Conservation (phyloP, 2,113 vertebrate genomes). For the Tragelaphus strepsiceros region DNA sequence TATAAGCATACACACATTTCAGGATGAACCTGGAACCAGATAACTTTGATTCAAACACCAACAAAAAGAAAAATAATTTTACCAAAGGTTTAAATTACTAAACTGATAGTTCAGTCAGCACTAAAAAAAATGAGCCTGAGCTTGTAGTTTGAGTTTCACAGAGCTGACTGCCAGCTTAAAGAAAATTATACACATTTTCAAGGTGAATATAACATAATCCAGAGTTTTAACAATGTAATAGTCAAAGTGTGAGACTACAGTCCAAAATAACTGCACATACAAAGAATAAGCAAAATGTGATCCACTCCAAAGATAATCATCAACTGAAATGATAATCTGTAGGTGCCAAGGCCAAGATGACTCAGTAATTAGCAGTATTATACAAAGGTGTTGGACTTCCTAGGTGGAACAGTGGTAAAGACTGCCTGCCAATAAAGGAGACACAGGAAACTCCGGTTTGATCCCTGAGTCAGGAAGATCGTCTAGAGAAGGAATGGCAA, state of each 20-base stretch:
- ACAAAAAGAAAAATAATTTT: background rate
- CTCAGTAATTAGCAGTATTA: background rate
- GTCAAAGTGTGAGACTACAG: background rate
- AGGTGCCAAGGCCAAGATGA: background rate
- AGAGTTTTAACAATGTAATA: background rate
- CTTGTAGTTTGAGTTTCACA: background rate
- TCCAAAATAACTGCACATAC: background rate
- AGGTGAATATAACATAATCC: background rate
- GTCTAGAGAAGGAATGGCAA: no score
- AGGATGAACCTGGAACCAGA: background rate
- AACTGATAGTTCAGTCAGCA: background rate
- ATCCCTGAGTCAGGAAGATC: no score
- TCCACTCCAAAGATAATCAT: background rate
- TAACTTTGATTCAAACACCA: background rate
- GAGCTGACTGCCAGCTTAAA: background rate
- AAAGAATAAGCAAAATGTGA: background rate
- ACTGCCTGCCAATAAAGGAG: no score
- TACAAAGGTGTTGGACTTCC: background rate
- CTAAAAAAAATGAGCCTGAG: background rate
- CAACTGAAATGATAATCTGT: background rate
- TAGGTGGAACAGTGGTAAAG: background rate
- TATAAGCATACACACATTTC: background rate
- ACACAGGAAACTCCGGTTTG: no score
- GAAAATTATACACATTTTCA: background rate
- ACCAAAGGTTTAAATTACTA: background rate